phyloP scores from a whole-genome alignment of 2,888 invertebrate species.

The Sipha maydis region DNA sequence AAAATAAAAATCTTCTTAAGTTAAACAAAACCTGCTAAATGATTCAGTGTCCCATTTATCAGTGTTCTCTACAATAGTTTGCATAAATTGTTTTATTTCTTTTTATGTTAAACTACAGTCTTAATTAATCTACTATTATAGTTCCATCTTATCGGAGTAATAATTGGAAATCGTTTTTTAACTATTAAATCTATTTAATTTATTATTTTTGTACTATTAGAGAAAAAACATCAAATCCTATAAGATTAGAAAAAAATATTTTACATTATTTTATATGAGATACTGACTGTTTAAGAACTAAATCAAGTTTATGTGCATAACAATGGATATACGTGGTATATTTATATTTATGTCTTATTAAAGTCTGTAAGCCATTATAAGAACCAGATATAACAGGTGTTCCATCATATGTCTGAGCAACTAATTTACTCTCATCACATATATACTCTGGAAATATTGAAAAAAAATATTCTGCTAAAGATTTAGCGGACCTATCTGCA shows the following conservation, averaged over 20 bases:
- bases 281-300: too few relatives aligned
- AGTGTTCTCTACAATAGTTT: slow-evolving; percentile 63
- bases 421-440: too few relatives aligned
- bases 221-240: slow-evolving; percentile 65
- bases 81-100: slow-evolving; percentile 46
- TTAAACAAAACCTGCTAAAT: slow-evolving; percentile 56
- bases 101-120: background rate
- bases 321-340: slow-evolving; percentile 63
- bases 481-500: too few relatives aligned
- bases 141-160: slow-evolving; percentile 1
- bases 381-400: slow-evolving; percentile 48
- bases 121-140: slow-evolving; percentile 5
- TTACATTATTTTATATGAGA: slow-evolving; percentile 65
- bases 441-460: too few relatives aligned
- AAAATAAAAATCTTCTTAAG: slow-evolving; percentile 61
- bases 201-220: slow-evolving; percentile 65
- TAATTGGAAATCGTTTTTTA: background rate
- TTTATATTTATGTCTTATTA: too few relatives aligned
- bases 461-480: too few relatives aligned
- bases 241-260: slow-evolving; percentile 65
- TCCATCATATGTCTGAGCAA: slow-evolving; percentile 64
- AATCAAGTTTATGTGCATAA: slow-evolving; percentile 64
- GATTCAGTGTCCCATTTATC: slow-evolving; percentile 26
- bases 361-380: background rate
- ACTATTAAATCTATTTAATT: too few relatives aligned